These are phyloP conservation scores for Coreius guichenoti DNA, from an alignment of 2,797 vertebrate genomes.

Conservation along the genomic window DNA sequence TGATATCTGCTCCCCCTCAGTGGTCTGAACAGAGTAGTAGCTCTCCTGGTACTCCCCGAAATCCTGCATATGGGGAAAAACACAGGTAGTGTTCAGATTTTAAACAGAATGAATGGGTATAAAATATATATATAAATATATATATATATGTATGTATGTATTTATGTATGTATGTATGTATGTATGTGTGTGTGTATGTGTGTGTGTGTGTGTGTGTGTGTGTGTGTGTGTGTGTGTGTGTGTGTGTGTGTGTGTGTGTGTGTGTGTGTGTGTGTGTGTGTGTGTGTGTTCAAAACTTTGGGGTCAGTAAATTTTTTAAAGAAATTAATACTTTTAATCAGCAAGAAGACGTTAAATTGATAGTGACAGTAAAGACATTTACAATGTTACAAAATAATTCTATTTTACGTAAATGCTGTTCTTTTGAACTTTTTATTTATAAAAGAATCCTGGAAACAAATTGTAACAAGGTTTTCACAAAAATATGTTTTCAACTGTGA, in stretches of 20 bases:
- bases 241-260: too few species aligned
- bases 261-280: too few species aligned
- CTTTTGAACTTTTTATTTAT: neutral
- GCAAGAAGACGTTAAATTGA: neutral
- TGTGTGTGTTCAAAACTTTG: neutral
- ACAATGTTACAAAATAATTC: neutral
- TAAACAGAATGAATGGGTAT: neutral
- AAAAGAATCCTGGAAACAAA: neutral
- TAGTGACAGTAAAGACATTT: neutral
- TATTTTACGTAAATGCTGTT: neutral
- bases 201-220: too few species aligned
- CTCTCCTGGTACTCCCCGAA: slow-evolving; percentile 98
- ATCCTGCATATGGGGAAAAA: slow-evolving; percentile 77
- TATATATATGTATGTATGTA: too few species aligned
- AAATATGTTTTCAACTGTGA: neutral
- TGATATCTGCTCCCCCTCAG: slow-evolving; percentile 97
- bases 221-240: too few species aligned
- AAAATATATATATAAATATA: too few species aligned
- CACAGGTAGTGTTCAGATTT: neutral
- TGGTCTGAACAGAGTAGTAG: slow-evolving; percentile 97
- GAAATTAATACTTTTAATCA: neutral
- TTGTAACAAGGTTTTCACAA: neutral
- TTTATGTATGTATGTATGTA: too few species aligned
- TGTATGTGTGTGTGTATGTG: too few species aligned
- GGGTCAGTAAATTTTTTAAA: neutral